These are phyloP conservation scores for Hyla sarda DNA, from an alignment of 2,113 vertebrate genomes.

Conservation along the genomic window DNA sequence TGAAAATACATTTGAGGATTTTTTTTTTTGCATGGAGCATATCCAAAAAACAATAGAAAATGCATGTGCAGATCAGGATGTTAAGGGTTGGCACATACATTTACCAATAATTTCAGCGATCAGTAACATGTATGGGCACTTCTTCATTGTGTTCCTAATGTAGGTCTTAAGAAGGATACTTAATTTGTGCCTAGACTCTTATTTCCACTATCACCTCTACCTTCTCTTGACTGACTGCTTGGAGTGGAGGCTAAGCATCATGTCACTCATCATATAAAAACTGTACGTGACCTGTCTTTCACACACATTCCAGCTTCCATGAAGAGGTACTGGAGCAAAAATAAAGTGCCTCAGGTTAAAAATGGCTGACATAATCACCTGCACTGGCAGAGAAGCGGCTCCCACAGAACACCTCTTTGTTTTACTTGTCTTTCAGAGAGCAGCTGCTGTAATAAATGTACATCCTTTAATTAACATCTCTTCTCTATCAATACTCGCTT, in stretches of 20 bases:
- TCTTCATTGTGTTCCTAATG: neutral
- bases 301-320: constrained; percentile 29
- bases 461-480: constrained; percentile 52
- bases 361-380: constrained; percentile 46
- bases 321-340: constrained; percentile 1
- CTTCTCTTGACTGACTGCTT: neutral
- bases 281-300: constrained; percentile 18
- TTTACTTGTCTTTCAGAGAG: constrained; percentile 15
- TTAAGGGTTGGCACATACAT: neutral
- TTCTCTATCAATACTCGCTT: constrained; percentile 47
- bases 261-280: constrained; percentile 2
- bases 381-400: constrained; percentile 2
- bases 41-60: neutral
- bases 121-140: neutral
- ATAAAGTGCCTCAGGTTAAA: constrained; percentile 23
- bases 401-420: constrained; percentile 43
- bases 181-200: neutral
- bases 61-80: neutral
- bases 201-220: neutral
- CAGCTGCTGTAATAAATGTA: constrained; percentile 51
- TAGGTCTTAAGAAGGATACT: neutral
- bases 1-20: too few species aligned
- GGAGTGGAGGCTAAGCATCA: neutral
- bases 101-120: neutral
- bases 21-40: neutral